A percentile compares a stretch with the other conserved stretches of the same genome.
Conservation (phyloP, 2,888 invertebrate species). For the Calameuta pallipes region DNA sequence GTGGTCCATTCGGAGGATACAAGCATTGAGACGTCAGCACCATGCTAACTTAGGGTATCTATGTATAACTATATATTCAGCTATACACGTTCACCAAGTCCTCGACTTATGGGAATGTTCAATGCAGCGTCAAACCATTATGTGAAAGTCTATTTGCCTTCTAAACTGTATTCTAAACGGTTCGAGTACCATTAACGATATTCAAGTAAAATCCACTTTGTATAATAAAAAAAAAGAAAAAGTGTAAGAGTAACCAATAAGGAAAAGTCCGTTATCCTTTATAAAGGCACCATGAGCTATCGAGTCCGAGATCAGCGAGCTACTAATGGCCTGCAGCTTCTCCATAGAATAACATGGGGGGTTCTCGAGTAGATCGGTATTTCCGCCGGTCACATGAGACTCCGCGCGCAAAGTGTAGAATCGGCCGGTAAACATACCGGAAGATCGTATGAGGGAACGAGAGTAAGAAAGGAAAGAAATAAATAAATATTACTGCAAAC, state of each 20-base stretch:
- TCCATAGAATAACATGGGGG: background rate
- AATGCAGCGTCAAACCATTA: background rate
- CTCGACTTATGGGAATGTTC: background rate
- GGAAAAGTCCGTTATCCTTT: background rate
- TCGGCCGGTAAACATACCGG: background rate
- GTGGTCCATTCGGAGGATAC: constrained; percentile 50
- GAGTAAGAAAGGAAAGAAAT: background rate
- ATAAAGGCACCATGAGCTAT: background rate
- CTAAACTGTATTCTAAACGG: background rate
- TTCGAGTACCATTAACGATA: background rate
- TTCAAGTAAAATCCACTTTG: background rate
- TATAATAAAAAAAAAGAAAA: background rate
- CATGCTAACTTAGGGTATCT: constrained; percentile 38
- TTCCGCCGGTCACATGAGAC: constrained; percentile 5
- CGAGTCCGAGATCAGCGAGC: constrained; percentile 1
- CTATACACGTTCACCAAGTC: background rate
- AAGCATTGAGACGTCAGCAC: constrained; percentile 54
- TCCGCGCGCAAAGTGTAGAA: background rate
- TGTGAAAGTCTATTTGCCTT: background rate
- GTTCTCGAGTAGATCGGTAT: constrained; percentile 1
- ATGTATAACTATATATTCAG: background rate
- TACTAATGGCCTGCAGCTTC: constrained; percentile 6
- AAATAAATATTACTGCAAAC: background rate
- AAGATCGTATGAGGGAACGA: background rate
- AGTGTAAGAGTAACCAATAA: background rate